Evolutionary conservation across 1,140 invertebrate genomes (phyloP).

Genomic region (Polypedilum pembai): DNA sequence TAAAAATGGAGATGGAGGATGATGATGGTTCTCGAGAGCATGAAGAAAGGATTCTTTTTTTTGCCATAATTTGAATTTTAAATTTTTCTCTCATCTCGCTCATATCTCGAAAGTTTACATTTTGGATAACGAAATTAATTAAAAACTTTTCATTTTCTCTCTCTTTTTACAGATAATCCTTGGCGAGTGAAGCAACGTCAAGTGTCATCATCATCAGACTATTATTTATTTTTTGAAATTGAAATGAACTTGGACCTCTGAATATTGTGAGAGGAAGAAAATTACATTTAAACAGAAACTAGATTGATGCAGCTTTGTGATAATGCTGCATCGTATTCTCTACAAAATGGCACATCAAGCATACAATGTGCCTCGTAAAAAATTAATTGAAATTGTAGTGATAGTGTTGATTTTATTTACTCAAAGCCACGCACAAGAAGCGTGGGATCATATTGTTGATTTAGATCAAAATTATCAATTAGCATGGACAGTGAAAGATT

Average conservation of each 20-base stretch:
- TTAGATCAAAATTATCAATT: constrained; percentile 50
- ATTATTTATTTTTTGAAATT: neutral
- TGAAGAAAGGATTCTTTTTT: neutral
- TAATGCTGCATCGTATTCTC: neutral
- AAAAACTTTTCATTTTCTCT: constrained; percentile 1
- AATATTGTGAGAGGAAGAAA: neutral
- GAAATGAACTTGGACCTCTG: constrained; percentile 8
- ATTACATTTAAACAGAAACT: neutral
- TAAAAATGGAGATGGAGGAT: too few species aligned
- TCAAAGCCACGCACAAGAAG: neutral
- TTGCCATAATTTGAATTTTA: neutral
- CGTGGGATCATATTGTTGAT: constrained; percentile 44
- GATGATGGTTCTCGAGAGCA: neutral
- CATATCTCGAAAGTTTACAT: neutral
- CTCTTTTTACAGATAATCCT: too few species aligned
- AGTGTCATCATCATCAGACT: neutral
- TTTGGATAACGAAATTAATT: constrained; percentile 13
- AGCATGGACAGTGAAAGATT: constrained; percentile 50
- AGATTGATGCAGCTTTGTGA: constrained; percentile 9
- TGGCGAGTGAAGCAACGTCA: neutral
- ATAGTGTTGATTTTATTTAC: constrained; percentile 13
- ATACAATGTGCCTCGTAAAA: constrained; percentile 12
- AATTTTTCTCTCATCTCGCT: neutral
- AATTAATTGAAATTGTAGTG: neutral
- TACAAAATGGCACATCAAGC: constrained; percentile 16